Evolutionary conservation across 2,888 invertebrate species (phyloP).

Genomic region (Ornithoptera alexandrae): DNA sequence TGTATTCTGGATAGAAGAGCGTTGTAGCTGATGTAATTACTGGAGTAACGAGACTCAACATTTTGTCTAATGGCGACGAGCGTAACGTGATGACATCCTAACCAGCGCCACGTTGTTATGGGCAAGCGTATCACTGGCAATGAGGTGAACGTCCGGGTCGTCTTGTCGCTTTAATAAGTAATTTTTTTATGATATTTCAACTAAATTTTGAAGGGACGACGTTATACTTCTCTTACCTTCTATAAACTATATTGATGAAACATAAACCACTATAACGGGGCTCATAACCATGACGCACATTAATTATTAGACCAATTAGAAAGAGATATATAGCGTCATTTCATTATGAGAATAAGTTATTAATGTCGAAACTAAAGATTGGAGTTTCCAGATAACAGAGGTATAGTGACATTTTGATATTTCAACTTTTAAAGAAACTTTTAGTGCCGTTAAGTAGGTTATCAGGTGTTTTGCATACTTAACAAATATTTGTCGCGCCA

Average conservation of each 20-base stretch:
- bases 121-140: no score
- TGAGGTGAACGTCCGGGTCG: no score
- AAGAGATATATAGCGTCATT: neutral
- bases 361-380: neutral
- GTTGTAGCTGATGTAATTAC: no score
- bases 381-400: neutral
- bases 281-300: neutral
- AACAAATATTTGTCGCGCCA: slow-evolving; percentile 15
- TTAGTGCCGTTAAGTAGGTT: slow-evolving; percentile 24
- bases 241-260: neutral
- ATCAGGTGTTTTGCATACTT: slow-evolving; percentile 17
- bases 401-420: slow-evolving; percentile 8
- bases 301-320: neutral
- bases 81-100: no score
- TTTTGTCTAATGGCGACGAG: no score
- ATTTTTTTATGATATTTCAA: no score
- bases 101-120: no score
- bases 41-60: no score
- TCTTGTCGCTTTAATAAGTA: neutral
- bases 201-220: no score
- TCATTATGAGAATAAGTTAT: neutral
- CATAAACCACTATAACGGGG: neutral
- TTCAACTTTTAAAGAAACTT: slow-evolving; percentile 18
- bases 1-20: no score
- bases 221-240: no score